Evolutionary conservation across 2,888 invertebrate genomes (phyloP).

Genomic region (Pasiphila rectangulata): DNA sequence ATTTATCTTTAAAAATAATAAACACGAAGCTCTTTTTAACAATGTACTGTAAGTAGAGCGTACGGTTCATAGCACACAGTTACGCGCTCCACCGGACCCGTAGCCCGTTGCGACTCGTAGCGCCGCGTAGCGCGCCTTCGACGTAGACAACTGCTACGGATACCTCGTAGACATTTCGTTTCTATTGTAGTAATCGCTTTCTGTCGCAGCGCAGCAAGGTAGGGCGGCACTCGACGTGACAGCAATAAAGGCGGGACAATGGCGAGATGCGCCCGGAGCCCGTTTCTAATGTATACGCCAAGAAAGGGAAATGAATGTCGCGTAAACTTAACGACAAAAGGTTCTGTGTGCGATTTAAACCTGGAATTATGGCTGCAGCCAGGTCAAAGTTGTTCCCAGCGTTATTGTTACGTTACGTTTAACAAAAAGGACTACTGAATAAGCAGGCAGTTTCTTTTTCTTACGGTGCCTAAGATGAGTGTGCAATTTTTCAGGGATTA

Average conservation of each 20-base stretch:
- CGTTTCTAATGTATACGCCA: conserved; percentile 6
- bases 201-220: background rate
- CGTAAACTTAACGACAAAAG: conserved; percentile 12
- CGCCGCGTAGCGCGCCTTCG: conserved; percentile 18
- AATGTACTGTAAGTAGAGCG: conserved; percentile 18
- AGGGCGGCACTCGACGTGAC: background rate
- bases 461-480: background rate
- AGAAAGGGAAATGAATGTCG: conserved; percentile 20
- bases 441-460: background rate
- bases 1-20: conserved; percentile 11
- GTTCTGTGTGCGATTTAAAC: conserved; percentile 4
- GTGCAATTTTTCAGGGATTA: background rate
- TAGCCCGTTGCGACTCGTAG: conserved; percentile 29
- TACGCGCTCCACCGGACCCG: conserved; percentile 36
- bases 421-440: no score
- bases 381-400: conserved; percentile 2
- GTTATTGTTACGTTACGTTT: background rate
- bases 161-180: background rate
- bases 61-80: conserved; percentile 37
- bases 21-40: conserved; percentile 14
- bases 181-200: background rate
- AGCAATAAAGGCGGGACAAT: conserved; percentile 4
- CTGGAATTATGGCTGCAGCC: conserved; percentile 3
- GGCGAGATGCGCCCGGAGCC: background rate
- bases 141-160: conserved; percentile 22